phyloP scores from a whole-genome alignment of 2,797 vertebrate genomes.

The Loris lydekkerianus region DNA sequence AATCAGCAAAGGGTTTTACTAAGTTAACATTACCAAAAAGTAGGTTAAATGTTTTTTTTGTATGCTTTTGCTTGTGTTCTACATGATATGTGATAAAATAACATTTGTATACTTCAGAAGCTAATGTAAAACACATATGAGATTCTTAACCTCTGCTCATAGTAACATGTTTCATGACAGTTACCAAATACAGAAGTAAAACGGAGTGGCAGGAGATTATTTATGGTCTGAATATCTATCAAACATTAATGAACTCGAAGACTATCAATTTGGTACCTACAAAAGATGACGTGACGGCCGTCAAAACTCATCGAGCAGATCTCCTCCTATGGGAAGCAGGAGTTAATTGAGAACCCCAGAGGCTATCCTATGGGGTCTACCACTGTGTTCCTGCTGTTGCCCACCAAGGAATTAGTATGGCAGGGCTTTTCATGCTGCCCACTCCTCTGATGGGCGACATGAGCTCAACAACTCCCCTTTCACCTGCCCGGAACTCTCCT shows the following conservation, averaged over 20 bases:
- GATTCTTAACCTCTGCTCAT: slow-evolving; percentile 24
- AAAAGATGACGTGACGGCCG: background rate
- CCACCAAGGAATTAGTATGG: background rate
- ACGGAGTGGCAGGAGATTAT: background rate
- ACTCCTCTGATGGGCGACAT: background rate
- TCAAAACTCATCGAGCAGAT: background rate
- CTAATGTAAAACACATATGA: slow-evolving; percentile 5
- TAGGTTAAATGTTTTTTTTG: slow-evolving; percentile 24
- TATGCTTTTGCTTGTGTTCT: slow-evolving; percentile 38
- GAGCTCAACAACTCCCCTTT: background rate
- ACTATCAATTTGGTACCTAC: background rate
- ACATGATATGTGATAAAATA: slow-evolving; percentile 7
- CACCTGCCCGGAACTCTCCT: background rate
- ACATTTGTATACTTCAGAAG: slow-evolving; percentile 19
- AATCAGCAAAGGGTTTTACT: slow-evolving; percentile 53
- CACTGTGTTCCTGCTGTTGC: background rate
- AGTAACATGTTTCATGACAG: background rate
- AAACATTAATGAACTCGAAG: background rate
- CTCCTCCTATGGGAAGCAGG: background rate
- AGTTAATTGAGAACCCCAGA: background rate
- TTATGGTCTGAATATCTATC: background rate
- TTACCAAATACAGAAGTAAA: slow-evolving; percentile 18
- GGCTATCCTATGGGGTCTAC: background rate
- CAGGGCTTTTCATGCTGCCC: background rate
- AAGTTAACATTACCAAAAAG: slow-evolving; percentile 16